phyloP scores from a whole-genome alignment of 2,113 vertebrate genomes.

The Irena cyanogastra region DNA sequence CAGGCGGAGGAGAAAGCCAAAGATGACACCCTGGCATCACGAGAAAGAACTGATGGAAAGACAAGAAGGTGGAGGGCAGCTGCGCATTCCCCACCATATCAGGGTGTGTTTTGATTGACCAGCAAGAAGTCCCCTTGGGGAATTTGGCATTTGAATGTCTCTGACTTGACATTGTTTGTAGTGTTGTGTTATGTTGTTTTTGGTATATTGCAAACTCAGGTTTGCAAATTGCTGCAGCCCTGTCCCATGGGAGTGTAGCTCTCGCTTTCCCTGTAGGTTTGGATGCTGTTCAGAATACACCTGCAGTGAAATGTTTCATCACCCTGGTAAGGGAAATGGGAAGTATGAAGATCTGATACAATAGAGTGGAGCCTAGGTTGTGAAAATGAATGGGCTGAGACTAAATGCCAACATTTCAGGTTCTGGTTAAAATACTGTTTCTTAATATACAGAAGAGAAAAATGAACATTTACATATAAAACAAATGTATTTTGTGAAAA shows the following conservation, averaged over 20 bases:
- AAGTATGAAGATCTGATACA: background rate
- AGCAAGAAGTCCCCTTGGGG: background rate
- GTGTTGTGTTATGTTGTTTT: fast-evolving
- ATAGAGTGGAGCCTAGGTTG: background rate
- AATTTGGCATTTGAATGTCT: background rate
- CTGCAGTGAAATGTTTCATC: background rate
- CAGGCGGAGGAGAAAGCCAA: background rate
- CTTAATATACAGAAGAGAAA: background rate
- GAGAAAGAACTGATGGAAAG: background rate
- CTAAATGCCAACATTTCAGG: background rate
- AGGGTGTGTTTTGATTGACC: background rate
- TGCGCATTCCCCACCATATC: fast-evolving
- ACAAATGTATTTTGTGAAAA: background rate
- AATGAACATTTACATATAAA: background rate
- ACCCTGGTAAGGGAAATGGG: fast-evolving
- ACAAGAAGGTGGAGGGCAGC: background rate
- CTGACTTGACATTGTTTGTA: background rate
- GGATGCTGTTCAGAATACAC: background rate
- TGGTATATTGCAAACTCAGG: background rate
- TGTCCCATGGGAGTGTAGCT: background rate
- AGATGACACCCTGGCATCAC: background rate
- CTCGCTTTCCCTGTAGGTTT: background rate
- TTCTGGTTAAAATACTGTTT: background rate
- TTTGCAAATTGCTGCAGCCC: background rate
- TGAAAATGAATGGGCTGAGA: background rate